Conservation (phyloP, 2,888 invertebrate species). For the Protonemura montana region DNA sequence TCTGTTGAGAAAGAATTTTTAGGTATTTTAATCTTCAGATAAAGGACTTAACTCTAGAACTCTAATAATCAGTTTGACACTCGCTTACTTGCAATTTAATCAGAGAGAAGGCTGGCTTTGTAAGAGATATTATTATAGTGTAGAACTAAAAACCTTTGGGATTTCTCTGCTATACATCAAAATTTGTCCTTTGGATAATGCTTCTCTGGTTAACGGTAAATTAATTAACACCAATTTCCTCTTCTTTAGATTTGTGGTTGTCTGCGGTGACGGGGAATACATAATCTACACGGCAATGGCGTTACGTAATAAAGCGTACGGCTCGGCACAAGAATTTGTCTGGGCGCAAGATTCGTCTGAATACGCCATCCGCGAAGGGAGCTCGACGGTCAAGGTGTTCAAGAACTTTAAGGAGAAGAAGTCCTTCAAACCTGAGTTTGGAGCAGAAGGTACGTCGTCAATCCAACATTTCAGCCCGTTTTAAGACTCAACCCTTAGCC, state of each 20-base stretch:
- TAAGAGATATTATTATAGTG: too few relatives aligned
- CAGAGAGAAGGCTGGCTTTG: too few relatives aligned
- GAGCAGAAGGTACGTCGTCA: constrained; percentile 80
- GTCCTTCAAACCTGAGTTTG: constrained; percentile 94
- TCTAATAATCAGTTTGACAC: too few relatives aligned
- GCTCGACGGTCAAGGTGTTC: constrained; percentile 90
- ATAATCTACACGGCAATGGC: constrained; percentile 99
- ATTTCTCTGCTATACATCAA: too few relatives aligned
- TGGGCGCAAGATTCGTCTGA: constrained; percentile 98
- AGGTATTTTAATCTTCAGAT: too few relatives aligned
- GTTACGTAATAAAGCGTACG: constrained; percentile 97
- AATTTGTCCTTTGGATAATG: too few relatives aligned
- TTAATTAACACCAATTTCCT: constrained; percentile 2
- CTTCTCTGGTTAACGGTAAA: too few relatives aligned
- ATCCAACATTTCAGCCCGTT: background rate
- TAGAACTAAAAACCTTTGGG: too few relatives aligned
- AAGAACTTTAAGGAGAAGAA: constrained; percentile 98
- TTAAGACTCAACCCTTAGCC: background rate
- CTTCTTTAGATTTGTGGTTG: constrained; percentile 76
- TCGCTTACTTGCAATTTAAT: too few relatives aligned
- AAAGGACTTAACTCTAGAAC: too few relatives aligned
- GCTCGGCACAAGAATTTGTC: constrained; percentile 97
- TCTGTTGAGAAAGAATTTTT: too few relatives aligned
- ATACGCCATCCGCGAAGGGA: constrained; percentile 87
- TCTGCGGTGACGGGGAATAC: constrained; percentile 99